phyloP scores from a whole-genome alignment of 30 jellyfish, hydroid and myxozoan genomes.

The Hydra vulgaris region DNA sequence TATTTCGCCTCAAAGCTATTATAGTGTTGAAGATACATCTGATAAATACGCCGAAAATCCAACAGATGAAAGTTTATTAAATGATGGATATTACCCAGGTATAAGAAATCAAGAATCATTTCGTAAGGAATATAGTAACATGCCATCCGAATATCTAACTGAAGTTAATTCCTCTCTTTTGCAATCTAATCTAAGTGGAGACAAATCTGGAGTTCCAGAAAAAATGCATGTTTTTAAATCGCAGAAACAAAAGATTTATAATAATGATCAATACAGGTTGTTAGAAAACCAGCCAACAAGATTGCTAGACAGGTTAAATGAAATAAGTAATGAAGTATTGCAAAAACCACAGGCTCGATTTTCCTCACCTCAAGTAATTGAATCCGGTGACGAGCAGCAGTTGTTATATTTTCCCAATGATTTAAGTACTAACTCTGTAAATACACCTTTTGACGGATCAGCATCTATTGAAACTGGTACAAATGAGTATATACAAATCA shows the following conservation, averaged over 20 bases:
- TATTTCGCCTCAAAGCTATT: slow-evolving; percentile 6
- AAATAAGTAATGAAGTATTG: background rate
- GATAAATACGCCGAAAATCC: background rate
- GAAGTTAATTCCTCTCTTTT: background rate
- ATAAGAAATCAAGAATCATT: background rate
- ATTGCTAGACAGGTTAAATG: background rate
- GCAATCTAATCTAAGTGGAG: background rate
- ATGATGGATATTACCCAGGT: background rate
- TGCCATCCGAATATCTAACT: background rate
- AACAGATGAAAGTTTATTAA: background rate
- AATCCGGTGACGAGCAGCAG: background rate
- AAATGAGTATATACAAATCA: slow-evolving; percentile 4
- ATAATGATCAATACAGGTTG: too few species aligned
- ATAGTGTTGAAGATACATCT: slow-evolving; percentile 3
- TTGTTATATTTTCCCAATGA: background rate
- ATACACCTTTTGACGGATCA: background rate
- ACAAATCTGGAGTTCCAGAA: too few species aligned
- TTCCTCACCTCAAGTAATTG: background rate
- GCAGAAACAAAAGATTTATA: background rate
- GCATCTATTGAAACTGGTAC: background rate
- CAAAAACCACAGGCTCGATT: background rate
- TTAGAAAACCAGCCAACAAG: too few species aligned
- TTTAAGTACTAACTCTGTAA: background rate
- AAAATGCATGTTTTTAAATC: background rate
- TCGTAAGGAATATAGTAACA: background rate